Evolutionary conservation across 1,140 invertebrate species (phyloP).

Genomic region (Augochlora pura): DNA sequence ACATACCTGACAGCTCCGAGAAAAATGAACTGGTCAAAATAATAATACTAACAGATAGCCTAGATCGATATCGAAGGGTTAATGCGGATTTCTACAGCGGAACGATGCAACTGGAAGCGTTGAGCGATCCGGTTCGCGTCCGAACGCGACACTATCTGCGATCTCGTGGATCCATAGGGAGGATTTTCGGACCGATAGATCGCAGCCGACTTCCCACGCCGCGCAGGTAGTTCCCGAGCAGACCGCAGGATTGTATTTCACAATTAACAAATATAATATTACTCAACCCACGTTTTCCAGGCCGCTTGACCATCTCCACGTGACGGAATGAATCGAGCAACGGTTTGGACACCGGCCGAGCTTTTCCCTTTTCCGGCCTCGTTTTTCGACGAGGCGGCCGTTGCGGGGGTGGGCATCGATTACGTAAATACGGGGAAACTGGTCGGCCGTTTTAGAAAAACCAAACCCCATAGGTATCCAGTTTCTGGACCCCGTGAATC

Average conservation of each 20-base stretch:
- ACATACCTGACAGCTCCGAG: no score
- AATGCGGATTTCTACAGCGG: neutral
- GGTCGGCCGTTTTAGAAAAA: constrained; percentile 16
- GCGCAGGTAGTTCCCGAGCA: constrained; percentile 53
- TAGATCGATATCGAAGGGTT: no score
- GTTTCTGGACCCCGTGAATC: constrained; percentile 36
- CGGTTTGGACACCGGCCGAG: constrained; percentile 21
- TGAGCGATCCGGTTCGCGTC: constrained; percentile 12
- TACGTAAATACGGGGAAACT: constrained; percentile 64
- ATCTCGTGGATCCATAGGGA: constrained; percentile 29
- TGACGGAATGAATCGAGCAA: constrained; percentile 26
- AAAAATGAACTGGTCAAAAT: no score
- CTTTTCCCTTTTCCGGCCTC: constrained; percentile 45
- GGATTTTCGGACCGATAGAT: neutral
- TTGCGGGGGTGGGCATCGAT: constrained; percentile 49
- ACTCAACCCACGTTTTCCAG: constrained; percentile 59
- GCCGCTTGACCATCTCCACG: constrained; percentile 61
- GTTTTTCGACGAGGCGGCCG: constrained; percentile 41
- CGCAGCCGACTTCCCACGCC: constrained; percentile 59
- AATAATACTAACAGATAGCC: no score
- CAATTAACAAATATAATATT: constrained; percentile 75
- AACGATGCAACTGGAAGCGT: neutral
- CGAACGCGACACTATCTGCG: constrained; percentile 51
- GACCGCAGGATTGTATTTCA: constrained; percentile 66
- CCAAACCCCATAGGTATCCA: constrained; percentile 38